Conservation (phyloP, 2,797 vertebrate species). For the Anguilla megastoma region DNA sequence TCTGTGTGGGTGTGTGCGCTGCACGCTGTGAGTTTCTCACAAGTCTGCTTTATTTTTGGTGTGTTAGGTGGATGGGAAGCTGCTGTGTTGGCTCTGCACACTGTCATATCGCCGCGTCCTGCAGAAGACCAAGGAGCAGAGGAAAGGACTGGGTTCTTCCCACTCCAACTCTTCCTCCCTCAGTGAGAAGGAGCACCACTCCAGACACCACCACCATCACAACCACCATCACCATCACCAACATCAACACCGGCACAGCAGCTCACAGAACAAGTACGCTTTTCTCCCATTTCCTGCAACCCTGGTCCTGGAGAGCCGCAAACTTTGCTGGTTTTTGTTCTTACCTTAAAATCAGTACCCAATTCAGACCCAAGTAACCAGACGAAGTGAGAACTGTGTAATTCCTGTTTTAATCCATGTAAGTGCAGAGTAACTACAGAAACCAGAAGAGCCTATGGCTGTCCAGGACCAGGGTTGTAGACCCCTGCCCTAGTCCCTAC, state of each 20-base stretch:
- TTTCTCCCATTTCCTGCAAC: constrained; percentile 32
- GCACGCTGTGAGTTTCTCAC: background rate
- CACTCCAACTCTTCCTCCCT: constrained; percentile 93
- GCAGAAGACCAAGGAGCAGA: constrained; percentile 98
- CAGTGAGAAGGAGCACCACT: constrained; percentile 94
- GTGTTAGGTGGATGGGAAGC: constrained; percentile 91
- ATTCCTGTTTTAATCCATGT: background rate
- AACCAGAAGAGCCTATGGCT: background rate
- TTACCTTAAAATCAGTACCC: too few species aligned
- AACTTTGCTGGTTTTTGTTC: background rate
- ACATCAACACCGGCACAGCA: constrained; percentile 78
- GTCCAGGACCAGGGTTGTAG: background rate
- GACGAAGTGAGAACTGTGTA: too few species aligned
- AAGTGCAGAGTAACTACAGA: background rate
- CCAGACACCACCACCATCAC: constrained; percentile 88
- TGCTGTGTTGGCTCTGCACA: constrained; percentile 97
- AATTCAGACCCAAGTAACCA: too few species aligned
- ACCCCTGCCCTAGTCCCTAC: background rate
- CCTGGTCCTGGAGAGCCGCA: background rate
- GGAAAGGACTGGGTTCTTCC: constrained; percentile 91
- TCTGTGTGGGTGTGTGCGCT: background rate
- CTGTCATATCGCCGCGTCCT: constrained; percentile 96
- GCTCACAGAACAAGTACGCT: constrained; percentile 92
- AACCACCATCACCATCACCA: constrained; percentile 75
- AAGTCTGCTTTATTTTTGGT: background rate